These are phyloP conservation scores for Eudemis profundana DNA, from an alignment of 2,888 invertebrate species.

Conservation along the genomic window DNA sequence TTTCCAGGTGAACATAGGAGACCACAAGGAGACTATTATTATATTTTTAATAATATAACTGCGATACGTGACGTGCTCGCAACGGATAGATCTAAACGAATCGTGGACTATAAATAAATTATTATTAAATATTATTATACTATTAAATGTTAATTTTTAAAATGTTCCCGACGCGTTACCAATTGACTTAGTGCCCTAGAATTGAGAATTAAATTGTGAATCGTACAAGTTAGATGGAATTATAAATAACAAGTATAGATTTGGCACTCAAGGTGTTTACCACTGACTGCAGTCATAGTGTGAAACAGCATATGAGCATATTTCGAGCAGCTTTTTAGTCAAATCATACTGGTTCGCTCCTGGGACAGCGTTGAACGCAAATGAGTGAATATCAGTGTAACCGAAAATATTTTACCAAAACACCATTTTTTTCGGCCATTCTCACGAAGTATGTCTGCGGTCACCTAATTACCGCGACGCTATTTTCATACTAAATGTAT, in stretches of 20 bases:
- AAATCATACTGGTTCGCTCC: no score
- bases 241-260: not conserved
- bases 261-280: not conserved
- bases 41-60: slow-evolving; percentile 40
- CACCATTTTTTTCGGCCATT: no score
- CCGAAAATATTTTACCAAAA: no score
- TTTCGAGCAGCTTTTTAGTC: no score
- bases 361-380: no score
- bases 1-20: slow-evolving; percentile 28
- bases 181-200: slow-evolving; percentile 36
- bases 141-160: slow-evolving; percentile 44
- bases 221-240: slow-evolving; percentile 7
- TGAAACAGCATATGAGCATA: no score
- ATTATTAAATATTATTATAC: slow-evolving; percentile 44
- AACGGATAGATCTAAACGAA: slow-evolving; percentile 43
- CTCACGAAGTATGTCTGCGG: no score
- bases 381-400: no score
- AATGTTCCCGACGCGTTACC: slow-evolving; percentile 38
- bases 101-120: slow-evolving; percentile 45
- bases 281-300: not conserved
- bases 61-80: slow-evolving; percentile 39
- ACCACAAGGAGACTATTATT: slow-evolving; percentile 44
- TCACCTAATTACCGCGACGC: no score
- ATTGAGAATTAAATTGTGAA: slow-evolving; percentile 13
- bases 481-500: no score